Conservation (phyloP, 2,113 vertebrate genomes). For the Cepphus grylle region DNA sequence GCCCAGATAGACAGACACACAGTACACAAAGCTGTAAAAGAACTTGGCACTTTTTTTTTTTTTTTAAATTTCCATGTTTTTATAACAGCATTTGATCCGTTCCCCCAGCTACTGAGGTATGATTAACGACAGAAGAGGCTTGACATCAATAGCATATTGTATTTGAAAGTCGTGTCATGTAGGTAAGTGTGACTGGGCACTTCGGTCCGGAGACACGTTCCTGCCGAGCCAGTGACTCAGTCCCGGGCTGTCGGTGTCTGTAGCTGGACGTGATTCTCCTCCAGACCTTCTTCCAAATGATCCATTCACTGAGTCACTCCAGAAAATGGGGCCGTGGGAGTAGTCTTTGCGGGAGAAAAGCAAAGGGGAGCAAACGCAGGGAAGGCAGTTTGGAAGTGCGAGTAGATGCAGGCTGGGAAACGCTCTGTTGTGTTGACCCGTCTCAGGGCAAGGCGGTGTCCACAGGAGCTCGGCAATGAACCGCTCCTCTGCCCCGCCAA, state of each 20-base stretch:
- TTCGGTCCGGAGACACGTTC: not conserved
- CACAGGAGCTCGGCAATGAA: fast-evolving
- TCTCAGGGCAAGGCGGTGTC: fast-evolving
- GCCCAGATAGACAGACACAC: not conserved
- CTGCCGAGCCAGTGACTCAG: not conserved
- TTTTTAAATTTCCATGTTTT: not conserved
- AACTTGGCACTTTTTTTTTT: not conserved
- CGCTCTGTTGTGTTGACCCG: not conserved
- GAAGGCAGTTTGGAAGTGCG: fast-evolving
- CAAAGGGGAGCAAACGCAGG: not conserved
- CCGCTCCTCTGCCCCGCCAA: fast-evolving
- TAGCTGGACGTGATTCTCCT: not conserved
- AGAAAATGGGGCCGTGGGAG: not conserved
- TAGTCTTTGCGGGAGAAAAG: not conserved
- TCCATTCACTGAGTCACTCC: not conserved
- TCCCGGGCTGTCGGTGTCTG: not conserved
- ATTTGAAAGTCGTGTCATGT: not conserved
- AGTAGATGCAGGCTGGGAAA: not conserved
- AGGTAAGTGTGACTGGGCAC: not conserved
- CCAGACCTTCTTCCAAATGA: not conserved
- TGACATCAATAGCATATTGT: not conserved
- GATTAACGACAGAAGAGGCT: not conserved
- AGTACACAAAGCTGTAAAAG: not conserved
- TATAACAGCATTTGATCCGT: not conserved
- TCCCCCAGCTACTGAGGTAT: not conserved